Evolutionary conservation across 2,888 invertebrate species (phyloP), one percentile per base, ranked within the genome.

Genomic region (Ophion ellenae): DNA sequence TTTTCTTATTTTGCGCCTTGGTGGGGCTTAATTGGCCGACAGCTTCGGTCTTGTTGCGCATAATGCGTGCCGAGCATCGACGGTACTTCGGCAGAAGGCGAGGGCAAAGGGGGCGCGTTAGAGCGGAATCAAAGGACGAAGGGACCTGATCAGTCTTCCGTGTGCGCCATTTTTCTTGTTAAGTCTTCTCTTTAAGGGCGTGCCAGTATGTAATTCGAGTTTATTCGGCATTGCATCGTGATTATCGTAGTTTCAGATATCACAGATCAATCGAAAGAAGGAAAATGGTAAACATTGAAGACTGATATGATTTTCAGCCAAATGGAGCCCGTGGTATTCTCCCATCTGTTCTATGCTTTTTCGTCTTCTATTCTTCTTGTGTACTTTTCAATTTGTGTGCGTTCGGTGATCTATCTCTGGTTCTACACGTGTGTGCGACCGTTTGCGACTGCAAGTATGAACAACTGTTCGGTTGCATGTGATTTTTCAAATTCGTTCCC

Each of bases 21-120:
- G 77, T 75, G 14, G 59, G 74, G 61, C 81, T 85, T 87, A 87
- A 87, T 87, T 85, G 75, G 70, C 66, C 67, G 73, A 64, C 76
- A 66, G 67, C 76, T 76, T 82, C 69, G 66, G 59, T 74, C 82
- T 78, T 69, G 53, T 84, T 84, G 40, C 81, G 28, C 71, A 57
- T 61, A 17, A 70, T 59, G 28, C 28, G 36, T 36, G 11, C 59
- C 66, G 73, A 47, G 66, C 11, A 11, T 28, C 28, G 53, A 59
- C 61, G 17, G 73, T n/a, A n/a, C 66, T 67, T 20, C 17, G 66
- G 63, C 64, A 74, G 45, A 81, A 59, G 71, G 70, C 28, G 61
- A 11, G 64, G 14, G 53, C 59, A 28, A n/a, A 24, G 32, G 64
- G 28, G 11, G 28, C 24, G 67, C 53, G 69, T 75, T 36, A 28